Conservation (phyloP, 2,888 invertebrate genomes). For the Tachina fera region DNA sequence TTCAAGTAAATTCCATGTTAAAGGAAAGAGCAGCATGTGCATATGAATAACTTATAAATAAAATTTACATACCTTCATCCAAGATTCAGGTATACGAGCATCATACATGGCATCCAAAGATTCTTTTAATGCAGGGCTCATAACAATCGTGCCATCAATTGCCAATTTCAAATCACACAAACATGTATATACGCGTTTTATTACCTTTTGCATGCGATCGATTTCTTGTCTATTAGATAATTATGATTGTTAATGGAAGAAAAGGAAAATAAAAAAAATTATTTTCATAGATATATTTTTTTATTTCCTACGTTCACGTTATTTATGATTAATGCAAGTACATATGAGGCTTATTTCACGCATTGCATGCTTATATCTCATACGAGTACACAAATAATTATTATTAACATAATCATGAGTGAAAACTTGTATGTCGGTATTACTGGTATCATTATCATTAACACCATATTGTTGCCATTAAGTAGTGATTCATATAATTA, state of each 20-base stretch:
- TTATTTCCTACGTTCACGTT: background rate
- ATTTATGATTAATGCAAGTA: constrained; percentile 9
- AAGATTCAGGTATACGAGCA: constrained; percentile 94
- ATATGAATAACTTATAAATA: constrained; percentile 1
- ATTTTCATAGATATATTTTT: background rate
- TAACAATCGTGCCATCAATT: constrained; percentile 98
- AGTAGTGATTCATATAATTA: constrained; percentile 13
- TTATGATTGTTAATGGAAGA: constrained; percentile 11
- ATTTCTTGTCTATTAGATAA: constrained; percentile 86
- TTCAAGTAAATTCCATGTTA: background rate
- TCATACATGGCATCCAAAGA: constrained; percentile 98
- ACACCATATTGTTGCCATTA: constrained; percentile 87
- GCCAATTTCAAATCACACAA: constrained; percentile 95
- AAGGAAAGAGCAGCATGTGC: background rate
- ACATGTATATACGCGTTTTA: constrained; percentile 90
- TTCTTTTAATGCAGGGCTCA: constrained; percentile 94
- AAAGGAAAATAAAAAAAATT: background rate
- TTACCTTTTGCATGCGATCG: constrained; percentile 93
- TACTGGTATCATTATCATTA: constrained; percentile 1
- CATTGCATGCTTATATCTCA: constrained; percentile 35
- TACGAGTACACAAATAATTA: background rate
- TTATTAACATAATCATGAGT: constrained; percentile 13
- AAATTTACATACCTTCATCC: constrained; percentile 89
- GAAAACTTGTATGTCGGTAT: constrained; percentile 1
- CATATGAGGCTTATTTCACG: background rate